Conservation (phyloP, 2,888 invertebrate species). For the Lymantria dispar region DNA sequence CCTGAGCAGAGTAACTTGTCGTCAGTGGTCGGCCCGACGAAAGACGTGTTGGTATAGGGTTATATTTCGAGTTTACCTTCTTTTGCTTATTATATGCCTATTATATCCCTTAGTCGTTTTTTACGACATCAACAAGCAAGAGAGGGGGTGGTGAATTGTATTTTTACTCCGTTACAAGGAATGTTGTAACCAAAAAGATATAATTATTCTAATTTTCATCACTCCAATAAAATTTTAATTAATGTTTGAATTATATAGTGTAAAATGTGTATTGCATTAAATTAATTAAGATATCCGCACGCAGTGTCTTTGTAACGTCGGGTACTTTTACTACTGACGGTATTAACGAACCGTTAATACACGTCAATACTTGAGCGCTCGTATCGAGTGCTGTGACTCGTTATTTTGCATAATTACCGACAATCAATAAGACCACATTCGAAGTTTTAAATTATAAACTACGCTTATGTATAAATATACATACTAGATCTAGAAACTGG, state of each 20-base stretch:
- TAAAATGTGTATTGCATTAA: slow-evolving; percentile 10
- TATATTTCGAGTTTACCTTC: no score
- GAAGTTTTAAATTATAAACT: slow-evolving; percentile 42
- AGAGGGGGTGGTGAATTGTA: no score
- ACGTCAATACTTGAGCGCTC: slow-evolving; percentile 57
- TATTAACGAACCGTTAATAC: slow-evolving; percentile 54
- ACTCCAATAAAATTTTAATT: not conserved
- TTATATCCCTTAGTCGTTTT: no score
- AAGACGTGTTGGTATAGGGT: no score
- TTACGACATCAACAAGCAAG: no score
- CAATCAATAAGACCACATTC: slow-evolving; percentile 64
- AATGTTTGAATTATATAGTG: slow-evolving; percentile 1
- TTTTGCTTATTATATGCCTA: no score
- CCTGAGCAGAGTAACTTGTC: no score
- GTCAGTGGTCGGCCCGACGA: no score
- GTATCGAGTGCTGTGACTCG: slow-evolving; percentile 40
- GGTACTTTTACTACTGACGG: slow-evolving; percentile 26
- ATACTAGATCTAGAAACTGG: no score
- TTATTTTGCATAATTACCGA: slow-evolving; percentile 73
- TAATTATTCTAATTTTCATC: not conserved
- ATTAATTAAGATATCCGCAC: slow-evolving; percentile 34
- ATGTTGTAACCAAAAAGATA: not conserved
- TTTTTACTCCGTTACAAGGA: no score
- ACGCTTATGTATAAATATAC: not conserved
- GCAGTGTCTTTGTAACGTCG: slow-evolving; percentile 37